Conservation (phyloP, 2,888 invertebrate species). For the Pollenia griseotomentosa region DNA sequence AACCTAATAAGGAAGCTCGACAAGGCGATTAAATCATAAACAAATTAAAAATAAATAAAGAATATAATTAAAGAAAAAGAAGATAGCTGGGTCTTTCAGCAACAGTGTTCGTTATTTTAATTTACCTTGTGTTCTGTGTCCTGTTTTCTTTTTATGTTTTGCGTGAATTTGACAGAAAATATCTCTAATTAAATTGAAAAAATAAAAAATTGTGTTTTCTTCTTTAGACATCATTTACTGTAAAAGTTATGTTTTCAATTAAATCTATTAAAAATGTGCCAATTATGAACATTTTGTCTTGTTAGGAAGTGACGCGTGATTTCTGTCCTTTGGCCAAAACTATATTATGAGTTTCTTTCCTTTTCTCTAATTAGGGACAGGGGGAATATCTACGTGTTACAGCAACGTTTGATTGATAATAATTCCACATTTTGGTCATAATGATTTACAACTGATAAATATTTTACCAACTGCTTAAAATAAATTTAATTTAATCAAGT, state of each 20-base stretch:
- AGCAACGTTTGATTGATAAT: constrained; percentile 6
- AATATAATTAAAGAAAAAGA: constrained; percentile 8
- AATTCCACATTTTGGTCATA: background rate
- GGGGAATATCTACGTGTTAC: background rate
- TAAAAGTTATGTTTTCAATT: constrained; percentile 42
- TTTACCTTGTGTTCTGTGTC: background rate
- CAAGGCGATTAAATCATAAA: constrained; percentile 50
- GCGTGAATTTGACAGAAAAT: constrained; percentile 2
- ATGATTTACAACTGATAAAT: constrained; percentile 7
- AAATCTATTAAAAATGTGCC: constrained; percentile 36
- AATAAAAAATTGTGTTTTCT: constrained; percentile 23
- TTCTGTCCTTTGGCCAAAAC: background rate
- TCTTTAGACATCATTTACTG: constrained; percentile 18
- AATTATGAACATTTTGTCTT: constrained; percentile 18
- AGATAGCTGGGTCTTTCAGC: background rate
- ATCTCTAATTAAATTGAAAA: constrained; percentile 48
- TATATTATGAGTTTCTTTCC: background rate
- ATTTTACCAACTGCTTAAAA: background rate
- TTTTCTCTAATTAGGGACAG: background rate
- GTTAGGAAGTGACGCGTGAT: background rate
- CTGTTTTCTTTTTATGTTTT: constrained; percentile 21
- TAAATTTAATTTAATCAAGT: constrained; percentile 15
- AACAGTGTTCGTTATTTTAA: background rate
- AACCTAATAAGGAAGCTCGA: constrained; percentile 31
- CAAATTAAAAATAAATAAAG: constrained; percentile 51